Conservation (phyloP, 92 coral and sea anemone species). For the Hydrozoanthus gracilis region DNA sequence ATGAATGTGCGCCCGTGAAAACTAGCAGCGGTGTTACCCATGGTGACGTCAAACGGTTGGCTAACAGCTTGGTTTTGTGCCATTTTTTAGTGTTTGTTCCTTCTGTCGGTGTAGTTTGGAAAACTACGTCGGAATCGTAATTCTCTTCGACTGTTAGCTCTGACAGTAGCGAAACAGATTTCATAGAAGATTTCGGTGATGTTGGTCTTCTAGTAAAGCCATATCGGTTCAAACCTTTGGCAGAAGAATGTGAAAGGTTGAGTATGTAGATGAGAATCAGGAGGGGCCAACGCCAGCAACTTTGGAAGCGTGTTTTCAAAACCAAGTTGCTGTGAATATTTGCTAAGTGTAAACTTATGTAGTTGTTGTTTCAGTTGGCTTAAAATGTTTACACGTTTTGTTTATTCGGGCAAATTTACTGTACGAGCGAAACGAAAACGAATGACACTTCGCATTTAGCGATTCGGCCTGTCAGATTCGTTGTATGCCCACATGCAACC, state of each 20-base stretch:
- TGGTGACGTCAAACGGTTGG: conserved; percentile 3
- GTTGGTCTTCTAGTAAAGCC: conserved; percentile 7
- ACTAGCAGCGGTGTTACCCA: not conserved
- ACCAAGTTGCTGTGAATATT: not conserved
- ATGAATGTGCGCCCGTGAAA: conserved; percentile 32
- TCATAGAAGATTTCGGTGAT: not conserved
- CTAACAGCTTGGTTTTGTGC: not conserved
- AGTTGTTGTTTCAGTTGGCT: not conserved
- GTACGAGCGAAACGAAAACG: not conserved
- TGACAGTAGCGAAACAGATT: not conserved
- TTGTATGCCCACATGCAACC: no score
- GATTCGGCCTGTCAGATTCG: no score
- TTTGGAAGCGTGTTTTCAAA: not conserved
- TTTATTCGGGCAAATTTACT: not conserved
- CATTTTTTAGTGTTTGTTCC: not conserved
- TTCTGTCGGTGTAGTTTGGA: not conserved
- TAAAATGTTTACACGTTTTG: not conserved
- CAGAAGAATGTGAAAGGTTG: not conserved
- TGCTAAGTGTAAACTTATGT: not conserved
- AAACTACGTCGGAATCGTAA: not conserved
- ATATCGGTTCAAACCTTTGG: conserved; percentile 12
- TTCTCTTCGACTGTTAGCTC: not conserved
- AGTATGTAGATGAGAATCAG: not conserved
- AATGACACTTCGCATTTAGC: not conserved
- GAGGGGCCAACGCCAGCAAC: not conserved